Evolutionary conservation across 1,140 invertebrate species (phyloP).

Genomic region (Diachasmimorpha longicaudata): DNA sequence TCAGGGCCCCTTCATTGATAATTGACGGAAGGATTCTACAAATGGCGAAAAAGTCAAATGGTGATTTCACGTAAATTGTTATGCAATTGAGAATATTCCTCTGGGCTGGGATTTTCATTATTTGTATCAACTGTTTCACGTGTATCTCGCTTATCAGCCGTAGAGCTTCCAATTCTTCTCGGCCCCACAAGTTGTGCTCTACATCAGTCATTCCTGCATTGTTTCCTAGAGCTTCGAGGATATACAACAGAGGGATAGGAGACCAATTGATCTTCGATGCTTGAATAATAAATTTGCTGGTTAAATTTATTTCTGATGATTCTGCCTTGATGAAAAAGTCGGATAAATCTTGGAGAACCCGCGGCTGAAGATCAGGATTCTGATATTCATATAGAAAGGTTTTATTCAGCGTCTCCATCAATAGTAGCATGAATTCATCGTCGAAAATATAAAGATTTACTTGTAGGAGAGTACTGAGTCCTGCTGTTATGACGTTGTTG

Average conservation of each 20-base stretch:
- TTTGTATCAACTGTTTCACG: slow-evolving; percentile 38
- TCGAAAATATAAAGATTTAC: slow-evolving; percentile 31
- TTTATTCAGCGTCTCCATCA: slow-evolving; percentile 44
- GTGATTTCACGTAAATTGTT: not conserved
- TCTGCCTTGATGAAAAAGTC: slow-evolving; percentile 32
- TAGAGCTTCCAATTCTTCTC: slow-evolving; percentile 30
- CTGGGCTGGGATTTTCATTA: slow-evolving; percentile 38
- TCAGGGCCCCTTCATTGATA: slow-evolving; percentile 21
- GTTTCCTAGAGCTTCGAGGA: slow-evolving; percentile 35
- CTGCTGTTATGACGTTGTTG: slow-evolving; percentile 57
- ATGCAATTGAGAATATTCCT: slow-evolving; percentile 38
- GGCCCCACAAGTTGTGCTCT: slow-evolving; percentile 20
- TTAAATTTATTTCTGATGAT: slow-evolving; percentile 24
- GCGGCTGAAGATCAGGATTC: slow-evolving; percentile 25
- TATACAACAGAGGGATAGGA: slow-evolving; percentile 52
- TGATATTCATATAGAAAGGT: slow-evolving; percentile 45
- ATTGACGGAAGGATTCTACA: slow-evolving; percentile 37
- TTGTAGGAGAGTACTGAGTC: slow-evolving; percentile 45
- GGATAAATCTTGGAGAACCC: slow-evolving; percentile 37
- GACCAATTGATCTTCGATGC: slow-evolving; percentile 43
- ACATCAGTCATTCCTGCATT: not conserved
- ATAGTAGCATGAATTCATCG: slow-evolving; percentile 37
- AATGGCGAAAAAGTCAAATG: not conserved
- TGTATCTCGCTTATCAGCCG: slow-evolving; percentile 20
- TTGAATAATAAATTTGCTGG: slow-evolving; percentile 32